A percentile compares a stretch with the other conserved stretches of the same genome.
These are phyloP conservation scores for Otolemur crassicaudatus DNA, from an alignment of 2,797 vertebrate species.

Conservation along the genomic window DNA sequence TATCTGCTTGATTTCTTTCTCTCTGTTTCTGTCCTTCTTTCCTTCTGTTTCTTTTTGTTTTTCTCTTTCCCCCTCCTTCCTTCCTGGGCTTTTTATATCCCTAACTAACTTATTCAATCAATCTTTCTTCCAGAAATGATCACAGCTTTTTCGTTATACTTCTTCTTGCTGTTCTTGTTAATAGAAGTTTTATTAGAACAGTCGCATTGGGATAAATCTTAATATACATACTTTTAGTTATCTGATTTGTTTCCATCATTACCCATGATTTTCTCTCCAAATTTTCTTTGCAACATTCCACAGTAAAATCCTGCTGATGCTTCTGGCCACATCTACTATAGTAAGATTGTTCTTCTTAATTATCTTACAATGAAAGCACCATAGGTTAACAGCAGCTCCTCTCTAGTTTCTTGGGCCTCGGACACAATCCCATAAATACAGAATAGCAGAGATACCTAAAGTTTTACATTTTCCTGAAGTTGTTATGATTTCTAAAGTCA, in stretches of 20 bases:
- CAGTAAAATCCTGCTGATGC: too few species aligned
- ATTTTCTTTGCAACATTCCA: too few species aligned
- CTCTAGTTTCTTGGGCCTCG: background rate
- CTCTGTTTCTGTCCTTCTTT: background rate
- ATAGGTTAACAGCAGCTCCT: background rate
- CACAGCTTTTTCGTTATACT: background rate
- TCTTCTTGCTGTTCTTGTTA: background rate
- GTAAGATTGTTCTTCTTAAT: background rate
- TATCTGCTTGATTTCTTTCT: background rate
- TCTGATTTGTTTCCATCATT: too few species aligned
- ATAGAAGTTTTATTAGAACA: too few species aligned
- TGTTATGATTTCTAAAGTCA: background rate
- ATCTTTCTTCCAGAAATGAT: background rate
- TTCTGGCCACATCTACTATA: too few species aligned
- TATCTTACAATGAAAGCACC: background rate
- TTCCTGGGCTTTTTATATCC: background rate
- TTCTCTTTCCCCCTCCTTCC: background rate
- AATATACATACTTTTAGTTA: too few species aligned
- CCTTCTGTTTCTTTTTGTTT: too few species aligned
- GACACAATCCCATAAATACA: too few species aligned
- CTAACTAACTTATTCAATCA: background rate
- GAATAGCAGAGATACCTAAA: background rate
- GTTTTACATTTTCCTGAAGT: background rate
- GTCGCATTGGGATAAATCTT: too few species aligned
- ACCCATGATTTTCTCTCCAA: too few species aligned